Base-by-base conservation (phyloP, 2,888 invertebrate genomes). In the Mythimna ferrago region DNA sequence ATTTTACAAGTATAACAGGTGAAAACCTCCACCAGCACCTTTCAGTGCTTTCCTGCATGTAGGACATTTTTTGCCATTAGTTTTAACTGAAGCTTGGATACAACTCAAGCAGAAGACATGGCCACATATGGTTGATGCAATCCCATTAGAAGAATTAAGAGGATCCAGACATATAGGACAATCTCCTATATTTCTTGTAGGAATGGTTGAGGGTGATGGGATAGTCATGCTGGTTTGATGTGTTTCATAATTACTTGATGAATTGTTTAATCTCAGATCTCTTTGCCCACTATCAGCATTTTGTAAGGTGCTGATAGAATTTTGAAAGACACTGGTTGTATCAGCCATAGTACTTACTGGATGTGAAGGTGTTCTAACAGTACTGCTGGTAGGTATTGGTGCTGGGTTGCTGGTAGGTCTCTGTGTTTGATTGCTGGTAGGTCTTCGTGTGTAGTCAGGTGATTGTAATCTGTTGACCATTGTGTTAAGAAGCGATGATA, bases 141-240 rank as follows among this genome's bases (percentile, higher is more conserved):
- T 82, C 6, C 81, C 56, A 58, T 78, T 86, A 19, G 73, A 84
- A n/a, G 82, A 48, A 71, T 16, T 66, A 11, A 93, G 80, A 63
- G 73, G 85, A 1, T 93, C 93, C 87, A 93, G 88, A 75, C 94
- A 94, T 54, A 94, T 93, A 21, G 93, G 93, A 66, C 94, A 94
- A 51, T 91, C 91, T 9, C 91, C 90, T 67, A 91, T 57, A 65
- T 65, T 72, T 64, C 68, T 71, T 63, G 65, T 10, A 44, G 62
- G 19, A 61, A 26, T 9, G 60, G 21, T n/a, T 64, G 69, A 65
- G 9, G 41, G 14, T 61, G 53, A 10, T 41, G 21, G 21, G 2
- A 26, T 54, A 35, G 11, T 11, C 1, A 6, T 26, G 3, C 14
- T 81, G n/a, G n/a, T 44, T 62, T 60, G 16, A 32, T 26, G 56